These are phyloP conservation scores for Sicus ferrugineus DNA, from an alignment of 2,888 invertebrate genomes.

Conservation along the genomic window DNA sequence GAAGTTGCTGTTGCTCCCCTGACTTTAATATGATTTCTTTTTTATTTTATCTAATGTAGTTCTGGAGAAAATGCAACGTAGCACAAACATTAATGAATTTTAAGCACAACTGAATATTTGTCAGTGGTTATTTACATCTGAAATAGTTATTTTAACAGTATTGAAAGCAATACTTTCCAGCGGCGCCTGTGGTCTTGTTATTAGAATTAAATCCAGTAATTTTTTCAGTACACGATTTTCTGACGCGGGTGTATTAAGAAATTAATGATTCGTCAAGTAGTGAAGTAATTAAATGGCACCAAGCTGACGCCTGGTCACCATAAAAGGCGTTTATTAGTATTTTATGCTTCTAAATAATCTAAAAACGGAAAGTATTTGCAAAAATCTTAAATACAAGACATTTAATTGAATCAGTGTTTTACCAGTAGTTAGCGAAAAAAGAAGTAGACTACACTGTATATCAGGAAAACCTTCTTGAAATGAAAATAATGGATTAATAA, in stretches of 20 bases:
- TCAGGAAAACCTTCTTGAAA: no score
- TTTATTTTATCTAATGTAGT: no score
- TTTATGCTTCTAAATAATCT: not conserved
- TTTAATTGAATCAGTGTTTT: no score
- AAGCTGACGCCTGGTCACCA: not conserved
- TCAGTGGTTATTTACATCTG: no score
- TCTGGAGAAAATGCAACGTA: no score
- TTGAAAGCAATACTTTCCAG: no score
- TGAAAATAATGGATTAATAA: no score
- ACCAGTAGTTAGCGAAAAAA: no score
- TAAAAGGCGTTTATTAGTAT: not conserved
- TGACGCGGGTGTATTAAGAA: not conserved
- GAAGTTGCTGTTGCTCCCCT: not conserved
- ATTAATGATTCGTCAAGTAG: not conserved
- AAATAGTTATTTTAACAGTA: no score
- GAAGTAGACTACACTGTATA: no score
- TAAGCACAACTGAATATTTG: no score
- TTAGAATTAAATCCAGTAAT: not conserved
- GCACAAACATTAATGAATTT: no score
- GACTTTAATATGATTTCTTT: not conserved
- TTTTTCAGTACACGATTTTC: not conserved
- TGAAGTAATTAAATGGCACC: constrained; percentile 3
- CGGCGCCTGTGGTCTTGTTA: not conserved
- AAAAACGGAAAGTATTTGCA: not conserved
- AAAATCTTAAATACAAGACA: not conserved